Conservation (phyloP, 1,140 invertebrate species). For the Pissodes strobi region DNA sequence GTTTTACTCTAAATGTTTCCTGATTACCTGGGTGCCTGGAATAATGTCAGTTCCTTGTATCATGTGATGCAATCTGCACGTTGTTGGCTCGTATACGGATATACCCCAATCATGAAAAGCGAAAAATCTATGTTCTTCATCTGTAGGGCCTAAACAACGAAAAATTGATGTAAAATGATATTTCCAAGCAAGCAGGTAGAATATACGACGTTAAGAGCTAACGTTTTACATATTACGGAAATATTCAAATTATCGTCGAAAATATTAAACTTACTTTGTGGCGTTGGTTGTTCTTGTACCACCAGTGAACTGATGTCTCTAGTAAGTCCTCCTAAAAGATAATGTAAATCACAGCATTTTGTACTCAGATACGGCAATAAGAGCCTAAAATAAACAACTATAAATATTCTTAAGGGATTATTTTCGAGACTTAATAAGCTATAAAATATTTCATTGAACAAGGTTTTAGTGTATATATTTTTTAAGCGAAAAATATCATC, state of each 20-base stretch:
- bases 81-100: conserved; percentile 75
- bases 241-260: not conserved
- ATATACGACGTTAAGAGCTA: too few relatives aligned
- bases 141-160: conserved; percentile 59
- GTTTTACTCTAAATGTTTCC: not conserved
- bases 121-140: conserved; percentile 71
- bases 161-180: not conserved
- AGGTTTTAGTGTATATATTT: too few relatives aligned
- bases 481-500: too few relatives aligned
- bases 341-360: too few relatives aligned
- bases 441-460: not conserved
- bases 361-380: too few relatives aligned
- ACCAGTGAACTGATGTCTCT: conserved; percentile 74
- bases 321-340: conserved; percentile 66
- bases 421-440: not conserved
- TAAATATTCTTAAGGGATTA: too few relatives aligned
- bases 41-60: conserved; percentile 77
- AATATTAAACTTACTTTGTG: conserved; percentile 63
- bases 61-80: conserved; percentile 73
- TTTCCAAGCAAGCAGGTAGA: not conserved
- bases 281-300: conserved; percentile 70
- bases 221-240: not conserved
- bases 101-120: conserved; percentile 80
- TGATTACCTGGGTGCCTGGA: conserved; percentile 69
- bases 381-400: too few relatives aligned